Base-by-base conservation (phyloP, 2,797 vertebrate genomes). In the Champsocephalus gunnari region DNA sequence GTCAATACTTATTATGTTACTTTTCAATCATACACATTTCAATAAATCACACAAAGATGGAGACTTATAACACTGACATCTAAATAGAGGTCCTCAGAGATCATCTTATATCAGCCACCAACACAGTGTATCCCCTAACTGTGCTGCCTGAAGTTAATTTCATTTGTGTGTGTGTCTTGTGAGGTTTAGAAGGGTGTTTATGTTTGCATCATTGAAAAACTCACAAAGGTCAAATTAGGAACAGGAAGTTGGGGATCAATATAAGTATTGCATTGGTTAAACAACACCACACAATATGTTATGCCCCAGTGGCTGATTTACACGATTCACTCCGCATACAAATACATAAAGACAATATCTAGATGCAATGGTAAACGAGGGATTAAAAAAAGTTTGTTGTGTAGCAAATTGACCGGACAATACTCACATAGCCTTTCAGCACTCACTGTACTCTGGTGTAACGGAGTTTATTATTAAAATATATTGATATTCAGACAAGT, bases 1-100 rank as follows among this genome's bases (percentile, higher is more conserved):
- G 88, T 94, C 90, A 91, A 89, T 84, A 90, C 88, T 91, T 80
- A 85, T 85, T 86, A 88, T 85, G 81, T 88, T 88, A 83, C 86
- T 91, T 83, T 87, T 89, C 84, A 83, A 79, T 87, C 82, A 91
- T 87, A 87, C 86, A 86, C 70, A 51, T 81, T 85, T 91, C 71
- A 88, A 89, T 82, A 90, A 88, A 86, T 90, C 87, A 92, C 85
- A 92, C 75, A 81, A 54, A 80, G 51, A 84, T 57, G 70, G 73
- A 89, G 71, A 86, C 65, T 71, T 70, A 86, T 44, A 62, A 82
- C 73, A 82, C 59, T 72, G 47, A 77, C 44, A 53, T 77, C 64
- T 79, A 82, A 66, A 77, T 13, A 62, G 69, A 87, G 80, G 80
- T 85, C 77, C 64, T 80, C 67, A 78, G 75, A 80, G 73, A 90